Percentiles rank a stretch among this genome's conserved stretches.
These are phyloP conservation scores for Limanda limanda DNA, from an alignment of 2,113 vertebrate genomes.

Conservation along the genomic window DNA sequence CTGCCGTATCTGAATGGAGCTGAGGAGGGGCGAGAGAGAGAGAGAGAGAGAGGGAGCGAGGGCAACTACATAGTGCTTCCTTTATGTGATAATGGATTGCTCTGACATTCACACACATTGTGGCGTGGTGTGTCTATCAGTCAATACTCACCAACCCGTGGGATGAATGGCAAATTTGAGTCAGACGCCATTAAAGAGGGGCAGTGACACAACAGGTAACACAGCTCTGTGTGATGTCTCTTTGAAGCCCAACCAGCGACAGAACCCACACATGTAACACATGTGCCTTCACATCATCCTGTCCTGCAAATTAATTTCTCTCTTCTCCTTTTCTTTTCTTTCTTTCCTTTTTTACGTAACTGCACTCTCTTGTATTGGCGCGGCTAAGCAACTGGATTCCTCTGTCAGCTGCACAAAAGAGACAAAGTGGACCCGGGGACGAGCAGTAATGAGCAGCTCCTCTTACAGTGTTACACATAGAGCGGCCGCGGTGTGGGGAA, in stretches of 20 bases:
- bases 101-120: constrained; percentile 74
- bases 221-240: constrained; percentile 8
- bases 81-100: constrained; percentile 78
- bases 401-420: constrained; percentile 76
- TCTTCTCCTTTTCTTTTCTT: constrained; percentile 25
- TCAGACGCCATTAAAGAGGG: constrained; percentile 34
- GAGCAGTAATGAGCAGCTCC: constrained; percentile 78
- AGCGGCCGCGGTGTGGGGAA: constrained; percentile 59
- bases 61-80: constrained; percentile 66
- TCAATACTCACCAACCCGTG: constrained; percentile 47
- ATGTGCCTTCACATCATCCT: constrained; percentile 22
- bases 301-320: constrained; percentile 33
- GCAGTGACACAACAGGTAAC: constrained; percentile 34
- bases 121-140: constrained; percentile 63
- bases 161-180: constrained; percentile 56
- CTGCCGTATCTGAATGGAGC: constrained; percentile 79
- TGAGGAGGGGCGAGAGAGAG: constrained; percentile 58
- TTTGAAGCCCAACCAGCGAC: not conserved
- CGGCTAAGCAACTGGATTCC: constrained; percentile 69
- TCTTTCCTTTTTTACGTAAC: constrained; percentile 26
- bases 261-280: constrained; percentile 12
- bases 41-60: not conserved
- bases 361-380: constrained; percentile 64
- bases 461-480: constrained; percentile 80
- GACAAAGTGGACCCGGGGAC: constrained; percentile 71